phyloP scores from a whole-genome alignment of 2,888 invertebrate species.

The Eucera pruinosa region DNA sequence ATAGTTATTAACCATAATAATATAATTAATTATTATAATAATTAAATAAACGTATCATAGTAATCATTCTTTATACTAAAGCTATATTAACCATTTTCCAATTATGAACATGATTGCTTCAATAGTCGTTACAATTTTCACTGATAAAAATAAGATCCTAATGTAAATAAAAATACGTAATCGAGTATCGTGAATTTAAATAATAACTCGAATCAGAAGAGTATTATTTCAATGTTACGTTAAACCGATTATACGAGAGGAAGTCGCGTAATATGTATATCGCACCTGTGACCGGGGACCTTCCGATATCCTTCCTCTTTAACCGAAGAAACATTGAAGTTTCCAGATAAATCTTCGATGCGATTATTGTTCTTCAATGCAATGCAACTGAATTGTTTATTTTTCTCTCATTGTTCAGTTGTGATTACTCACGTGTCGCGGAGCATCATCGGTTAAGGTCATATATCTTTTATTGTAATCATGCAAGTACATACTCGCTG shows the following conservation, averaged over 20 bases:
- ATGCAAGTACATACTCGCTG: neutral
- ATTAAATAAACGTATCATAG: no score
- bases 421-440: slow-evolving; percentile 16
- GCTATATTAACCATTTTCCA: no score
- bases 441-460: slow-evolving; percentile 10
- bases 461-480: slow-evolving; percentile 9
- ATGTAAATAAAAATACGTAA: neutral
- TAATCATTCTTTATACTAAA: no score
- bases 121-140: neutral
- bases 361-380: slow-evolving; percentile 12
- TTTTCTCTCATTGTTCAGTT: slow-evolving; percentile 25
- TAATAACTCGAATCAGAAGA: slow-evolving; percentile 11
- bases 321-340: slow-evolving; percentile 39
- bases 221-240: slow-evolving; percentile 14
- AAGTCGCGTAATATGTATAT: slow-evolving; percentile 40
- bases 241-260: slow-evolving; percentile 30
- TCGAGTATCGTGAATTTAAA: neutral
- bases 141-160: neutral
- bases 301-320: slow-evolving; percentile 49
- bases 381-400: slow-evolving; percentile 28
- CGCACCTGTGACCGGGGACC: slow-evolving; percentile 25
- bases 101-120: neutral
- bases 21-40: no score
- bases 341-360: slow-evolving; percentile 43
- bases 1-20: no score